These are phyloP conservation scores for Willowsia nigromaculata DNA, from an alignment of 2,888 invertebrate genomes.

Conservation along the genomic window DNA sequence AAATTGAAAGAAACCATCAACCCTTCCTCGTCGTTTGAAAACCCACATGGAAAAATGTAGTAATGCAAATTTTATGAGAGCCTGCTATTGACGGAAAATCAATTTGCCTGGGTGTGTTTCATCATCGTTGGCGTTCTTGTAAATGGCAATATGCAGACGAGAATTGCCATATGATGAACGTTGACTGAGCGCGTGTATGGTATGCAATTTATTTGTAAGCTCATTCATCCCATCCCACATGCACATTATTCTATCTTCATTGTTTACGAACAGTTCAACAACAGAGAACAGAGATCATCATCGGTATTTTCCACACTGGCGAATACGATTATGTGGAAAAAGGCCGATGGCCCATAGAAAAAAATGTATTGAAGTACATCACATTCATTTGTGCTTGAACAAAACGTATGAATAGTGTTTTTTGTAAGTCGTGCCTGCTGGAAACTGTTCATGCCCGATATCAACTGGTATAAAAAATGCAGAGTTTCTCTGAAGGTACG, in stretches of 20 bases:
- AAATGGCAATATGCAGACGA: background rate
- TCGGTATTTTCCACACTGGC: background rate
- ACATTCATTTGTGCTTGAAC: background rate
- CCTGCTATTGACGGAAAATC: constrained; percentile 72
- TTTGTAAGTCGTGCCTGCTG: background rate
- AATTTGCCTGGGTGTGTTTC: constrained; percentile 68
- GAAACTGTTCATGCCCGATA: constrained; percentile 52
- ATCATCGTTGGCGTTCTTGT: constrained; percentile 47
- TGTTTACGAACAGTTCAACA: constrained; percentile 19
- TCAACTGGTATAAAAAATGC: constrained; percentile 25
- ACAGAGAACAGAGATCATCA: background rate
- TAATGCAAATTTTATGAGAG: constrained; percentile 68
- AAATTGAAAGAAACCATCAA: background rate
- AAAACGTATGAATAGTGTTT: constrained; percentile 13
- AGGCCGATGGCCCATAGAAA: constrained; percentile 8
- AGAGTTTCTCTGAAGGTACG: background rate
- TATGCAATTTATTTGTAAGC: constrained; percentile 9
- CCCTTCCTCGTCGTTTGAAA: background rate
- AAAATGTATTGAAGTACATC: background rate
- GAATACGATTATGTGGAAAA: background rate
- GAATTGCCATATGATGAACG: constrained; percentile 1
- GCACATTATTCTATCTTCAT: background rate
- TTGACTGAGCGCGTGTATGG: background rate
- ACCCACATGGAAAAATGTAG: constrained; percentile 38
- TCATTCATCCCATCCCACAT: constrained; percentile 24